A percentile compares a stretch with the other conserved stretches of the same genome.
Conservation (phyloP, 2,888 invertebrate species). For the Archaeoteleia sp. region DNA sequence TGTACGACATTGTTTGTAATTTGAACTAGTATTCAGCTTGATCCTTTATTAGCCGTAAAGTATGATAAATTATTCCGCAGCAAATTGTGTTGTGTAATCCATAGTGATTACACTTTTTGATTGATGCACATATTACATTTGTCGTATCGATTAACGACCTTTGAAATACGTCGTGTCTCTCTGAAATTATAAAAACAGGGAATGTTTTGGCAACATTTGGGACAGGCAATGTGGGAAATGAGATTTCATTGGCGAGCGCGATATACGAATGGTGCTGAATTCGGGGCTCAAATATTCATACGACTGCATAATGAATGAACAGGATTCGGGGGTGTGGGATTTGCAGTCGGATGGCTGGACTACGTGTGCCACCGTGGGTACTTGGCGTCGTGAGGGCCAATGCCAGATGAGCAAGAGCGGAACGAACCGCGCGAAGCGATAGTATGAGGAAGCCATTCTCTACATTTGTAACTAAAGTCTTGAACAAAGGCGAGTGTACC, state of each 20-base stretch:
- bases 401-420: constrained; percentile 40
- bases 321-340: constrained; percentile 50
- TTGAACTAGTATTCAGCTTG: too few species aligned
- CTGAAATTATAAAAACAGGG: constrained; percentile 21
- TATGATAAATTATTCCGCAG: too few species aligned
- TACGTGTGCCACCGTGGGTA: constrained; percentile 22
- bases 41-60: too few species aligned
- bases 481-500: constrained; percentile 60
- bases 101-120: too few species aligned
- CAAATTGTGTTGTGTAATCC: too few species aligned
- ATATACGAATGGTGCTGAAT: constrained; percentile 42
- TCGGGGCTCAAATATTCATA: constrained; percentile 65
- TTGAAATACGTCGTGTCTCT: constrained; percentile 15
- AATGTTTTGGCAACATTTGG: constrained; percentile 28
- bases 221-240: constrained; percentile 32
- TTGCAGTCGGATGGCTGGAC: constrained; percentile 46
- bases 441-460: constrained; percentile 57
- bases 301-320: constrained; percentile 65
- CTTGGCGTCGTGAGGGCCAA: constrained; percentile 24
- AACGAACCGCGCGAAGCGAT: constrained; percentile 21
- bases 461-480: constrained; percentile 66
- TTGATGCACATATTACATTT: neutral
- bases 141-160: neutral
- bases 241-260: constrained; percentile 46
- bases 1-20: too few species aligned